These are phyloP conservation scores for Alexandromys fortis DNA, from an alignment of 2,113 vertebrate species.

Conservation along the genomic window DNA sequence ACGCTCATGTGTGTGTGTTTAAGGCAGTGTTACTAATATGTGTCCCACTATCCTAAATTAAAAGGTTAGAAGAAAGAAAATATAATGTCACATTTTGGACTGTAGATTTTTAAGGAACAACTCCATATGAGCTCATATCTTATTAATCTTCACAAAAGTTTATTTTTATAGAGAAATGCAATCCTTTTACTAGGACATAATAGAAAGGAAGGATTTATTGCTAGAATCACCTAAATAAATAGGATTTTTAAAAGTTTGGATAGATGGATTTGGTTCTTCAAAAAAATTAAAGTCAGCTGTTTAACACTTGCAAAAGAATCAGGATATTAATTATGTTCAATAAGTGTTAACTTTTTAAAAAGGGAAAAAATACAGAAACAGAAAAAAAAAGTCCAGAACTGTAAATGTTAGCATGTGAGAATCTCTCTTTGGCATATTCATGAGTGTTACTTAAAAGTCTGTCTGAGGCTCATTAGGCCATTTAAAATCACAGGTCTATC, in stretches of 20 bases:
- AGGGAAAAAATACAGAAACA: conserved; percentile 51
- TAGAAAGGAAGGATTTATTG: conserved; percentile 57
- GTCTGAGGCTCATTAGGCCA: conserved; percentile 83
- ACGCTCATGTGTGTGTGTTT: too few species aligned
- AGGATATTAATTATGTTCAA: conserved; percentile 56
- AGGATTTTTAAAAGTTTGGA: conserved; percentile 12
- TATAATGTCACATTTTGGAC: conserved; percentile 36
- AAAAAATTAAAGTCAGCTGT: conserved; percentile 66
- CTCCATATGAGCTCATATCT: conserved; percentile 53
- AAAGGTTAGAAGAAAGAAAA: conserved; percentile 48
- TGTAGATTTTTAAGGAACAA: conserved; percentile 50
- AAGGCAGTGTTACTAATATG: conserved; percentile 27
- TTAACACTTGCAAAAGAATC: conserved; percentile 70
- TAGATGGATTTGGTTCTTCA: conserved; percentile 52
- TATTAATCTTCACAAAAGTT: conserved; percentile 64
- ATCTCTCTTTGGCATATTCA: conserved; percentile 75
- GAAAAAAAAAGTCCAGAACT: conserved; percentile 13
- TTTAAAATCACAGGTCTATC: conserved; percentile 83
- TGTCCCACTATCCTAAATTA: conserved; percentile 37
- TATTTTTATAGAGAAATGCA: conserved; percentile 72
- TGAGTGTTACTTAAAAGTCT: conserved; percentile 82
- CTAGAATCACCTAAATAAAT: conserved; percentile 57
- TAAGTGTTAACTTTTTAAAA: conserved; percentile 72
- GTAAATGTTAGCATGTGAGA: conserved; percentile 78
- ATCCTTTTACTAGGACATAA: conserved; percentile 43